A percentile compares a stretch with the other conserved stretches of the same genome.
phyloP scores from a whole-genome alignment of 1,140 invertebrate species.

The Ips typographus region DNA sequence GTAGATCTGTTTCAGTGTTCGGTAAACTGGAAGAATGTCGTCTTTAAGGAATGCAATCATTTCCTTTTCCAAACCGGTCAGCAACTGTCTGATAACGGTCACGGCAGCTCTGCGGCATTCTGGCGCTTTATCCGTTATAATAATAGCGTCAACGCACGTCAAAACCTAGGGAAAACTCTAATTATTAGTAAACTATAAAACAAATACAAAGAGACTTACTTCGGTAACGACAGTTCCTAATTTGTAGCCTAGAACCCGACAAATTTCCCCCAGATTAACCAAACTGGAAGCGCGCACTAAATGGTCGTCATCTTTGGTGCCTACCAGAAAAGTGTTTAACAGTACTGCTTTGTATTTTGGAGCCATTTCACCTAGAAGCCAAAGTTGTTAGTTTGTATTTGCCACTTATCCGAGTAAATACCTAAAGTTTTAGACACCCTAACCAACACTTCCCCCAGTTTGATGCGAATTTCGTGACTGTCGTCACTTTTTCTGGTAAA shows the following conservation, averaged over 20 bases:
- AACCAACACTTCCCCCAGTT: slow-evolving; percentile 81
- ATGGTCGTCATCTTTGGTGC: slow-evolving; percentile 68
- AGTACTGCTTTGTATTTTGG: slow-evolving; percentile 69
- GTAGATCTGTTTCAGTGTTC: slow-evolving; percentile 66
- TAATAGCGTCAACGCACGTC: slow-evolving; percentile 65
- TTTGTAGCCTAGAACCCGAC: slow-evolving; percentile 71
- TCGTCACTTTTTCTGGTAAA: slow-evolving; percentile 52
- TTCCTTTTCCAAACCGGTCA: slow-evolving; percentile 73
- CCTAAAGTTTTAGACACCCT: slow-evolving; percentile 71
- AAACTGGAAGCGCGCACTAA: slow-evolving; percentile 79
- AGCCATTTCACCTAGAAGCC: slow-evolving; percentile 69
- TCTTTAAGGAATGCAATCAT: slow-evolving; percentile 65
- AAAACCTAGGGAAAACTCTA: slow-evolving; percentile 60
- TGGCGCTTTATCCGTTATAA: slow-evolving; percentile 66
- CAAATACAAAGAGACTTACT: slow-evolving; percentile 54
- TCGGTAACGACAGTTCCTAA: slow-evolving; percentile 72
- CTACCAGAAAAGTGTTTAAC: slow-evolving; percentile 71
- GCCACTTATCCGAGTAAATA: slow-evolving; percentile 48
- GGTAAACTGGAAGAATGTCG: slow-evolving; percentile 68
- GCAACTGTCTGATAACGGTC: slow-evolving; percentile 68
- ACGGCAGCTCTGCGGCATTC: slow-evolving; percentile 79
- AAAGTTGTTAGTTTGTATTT: not conserved
- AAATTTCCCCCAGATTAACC: slow-evolving; percentile 84
- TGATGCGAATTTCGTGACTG: slow-evolving; percentile 66
- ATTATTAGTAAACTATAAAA: not conserved